Evolutionary conservation across 2,888 invertebrate genomes (phyloP).

Genomic region (Phoronis australis): DNA sequence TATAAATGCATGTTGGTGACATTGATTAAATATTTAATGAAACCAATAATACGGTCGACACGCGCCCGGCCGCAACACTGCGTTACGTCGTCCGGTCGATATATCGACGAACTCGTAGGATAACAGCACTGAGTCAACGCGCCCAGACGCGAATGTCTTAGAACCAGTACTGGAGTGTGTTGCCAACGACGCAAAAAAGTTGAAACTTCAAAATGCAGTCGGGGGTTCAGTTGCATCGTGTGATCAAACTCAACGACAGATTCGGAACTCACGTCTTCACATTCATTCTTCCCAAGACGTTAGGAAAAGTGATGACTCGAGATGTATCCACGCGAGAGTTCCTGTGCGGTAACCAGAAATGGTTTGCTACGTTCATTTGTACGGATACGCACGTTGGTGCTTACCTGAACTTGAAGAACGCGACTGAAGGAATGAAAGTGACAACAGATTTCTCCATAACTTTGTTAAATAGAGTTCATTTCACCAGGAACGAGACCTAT

Average conservation of each 20-base stretch:
- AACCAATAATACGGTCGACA: no score
- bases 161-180: no score
- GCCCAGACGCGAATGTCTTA: no score
- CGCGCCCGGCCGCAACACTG: no score
- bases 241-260: slow-evolving; percentile 75
- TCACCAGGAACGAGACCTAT: slow-evolving; percentile 75
- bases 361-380: slow-evolving; percentile 74
- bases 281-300: slow-evolving; percentile 73
- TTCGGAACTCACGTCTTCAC: slow-evolving; percentile 79
- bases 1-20: no score
- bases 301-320: slow-evolving; percentile 71
- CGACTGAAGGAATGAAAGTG: slow-evolving; percentile 69
- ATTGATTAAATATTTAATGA: no score
- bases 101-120: no score
- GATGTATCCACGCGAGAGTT: slow-evolving; percentile 79
- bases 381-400: slow-evolving; percentile 73
- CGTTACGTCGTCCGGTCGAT: no score
- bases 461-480: slow-evolving; percentile 73
- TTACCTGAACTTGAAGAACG: slow-evolving; percentile 71
- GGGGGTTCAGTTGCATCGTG: slow-evolving; percentile 60
- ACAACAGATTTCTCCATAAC: slow-evolving; percentile 78
- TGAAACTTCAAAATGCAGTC: no score
- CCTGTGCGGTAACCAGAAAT: slow-evolving; percentile 73
- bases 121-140: no score
- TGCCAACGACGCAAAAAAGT: no score